Evolutionary conservation across 2,888 invertebrate genomes (phyloP).

Genomic region (Nephrotoma appendiculata): DNA sequence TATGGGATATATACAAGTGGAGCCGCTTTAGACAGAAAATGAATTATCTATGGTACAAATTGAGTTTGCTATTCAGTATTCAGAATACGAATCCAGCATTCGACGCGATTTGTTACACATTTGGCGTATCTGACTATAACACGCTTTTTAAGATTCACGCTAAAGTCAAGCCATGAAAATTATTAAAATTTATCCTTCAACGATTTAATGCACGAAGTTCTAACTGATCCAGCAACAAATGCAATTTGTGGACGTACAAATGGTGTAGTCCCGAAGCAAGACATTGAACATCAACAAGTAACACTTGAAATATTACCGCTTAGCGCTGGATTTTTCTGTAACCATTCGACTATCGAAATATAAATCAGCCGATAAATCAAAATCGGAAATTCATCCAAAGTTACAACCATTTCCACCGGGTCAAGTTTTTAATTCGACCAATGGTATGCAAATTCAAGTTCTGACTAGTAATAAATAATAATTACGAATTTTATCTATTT

Average conservation of each 20-base stretch:
- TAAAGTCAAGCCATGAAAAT: slow-evolving; percentile 62
- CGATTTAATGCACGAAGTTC: slow-evolving; percentile 79
- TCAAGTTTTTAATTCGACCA: slow-evolving; percentile 85
- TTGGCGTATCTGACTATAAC: slow-evolving; percentile 69
- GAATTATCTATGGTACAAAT: slow-evolving; percentile 44
- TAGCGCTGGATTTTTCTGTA: slow-evolving; percentile 81
- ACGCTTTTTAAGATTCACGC: slow-evolving; percentile 65
- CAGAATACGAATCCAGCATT: slow-evolving; percentile 23
- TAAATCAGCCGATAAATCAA: slow-evolving; percentile 52
- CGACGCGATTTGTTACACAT: slow-evolving; percentile 46
- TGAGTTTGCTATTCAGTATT: slow-evolving; percentile 47
- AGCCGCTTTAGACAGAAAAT: slow-evolving; percentile 41
- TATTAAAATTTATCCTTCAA: slow-evolving; percentile 38
- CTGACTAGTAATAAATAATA: slow-evolving; percentile 37
- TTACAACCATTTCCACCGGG: slow-evolving; percentile 80
- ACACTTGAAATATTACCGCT: slow-evolving; percentile 85
- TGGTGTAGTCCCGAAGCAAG: slow-evolving; percentile 58
- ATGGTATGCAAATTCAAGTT: slow-evolving; percentile 83
- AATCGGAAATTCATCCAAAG: slow-evolving; percentile 54
- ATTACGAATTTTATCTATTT: not conserved
- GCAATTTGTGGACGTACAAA: slow-evolving; percentile 83
- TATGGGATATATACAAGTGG: slow-evolving; percentile 69
- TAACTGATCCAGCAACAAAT: slow-evolving; percentile 88
- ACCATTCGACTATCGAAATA: slow-evolving; percentile 75
- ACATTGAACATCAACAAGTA: slow-evolving; percentile 53